These are phyloP conservation scores for Pilophorus perplexus DNA, from an alignment of 2,888 invertebrate genomes.

Conservation along the genomic window DNA sequence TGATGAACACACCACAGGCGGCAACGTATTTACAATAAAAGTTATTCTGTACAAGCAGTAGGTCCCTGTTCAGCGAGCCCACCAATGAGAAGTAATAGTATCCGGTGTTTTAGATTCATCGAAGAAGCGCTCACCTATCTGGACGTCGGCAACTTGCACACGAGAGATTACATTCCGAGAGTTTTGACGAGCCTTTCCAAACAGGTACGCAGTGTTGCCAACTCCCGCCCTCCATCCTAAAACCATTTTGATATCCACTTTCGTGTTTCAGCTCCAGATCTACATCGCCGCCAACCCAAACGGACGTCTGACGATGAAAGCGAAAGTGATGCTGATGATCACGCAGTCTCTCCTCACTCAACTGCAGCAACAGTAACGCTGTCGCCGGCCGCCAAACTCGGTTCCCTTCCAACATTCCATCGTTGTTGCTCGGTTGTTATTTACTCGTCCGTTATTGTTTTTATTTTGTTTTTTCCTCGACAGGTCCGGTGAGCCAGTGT, in stretches of 20 bases:
- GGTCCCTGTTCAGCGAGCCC: not conserved
- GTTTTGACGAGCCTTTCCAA: constrained; percentile 73
- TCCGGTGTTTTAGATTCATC: constrained; percentile 70
- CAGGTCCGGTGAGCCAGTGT: too few relatives aligned
- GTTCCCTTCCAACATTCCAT: too few relatives aligned
- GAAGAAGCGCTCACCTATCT: constrained; percentile 83
- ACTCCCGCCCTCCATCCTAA: not conserved
- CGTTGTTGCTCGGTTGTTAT: too few relatives aligned
- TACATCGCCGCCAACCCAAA: constrained; percentile 57
- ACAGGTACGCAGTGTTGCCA: constrained; percentile 57
- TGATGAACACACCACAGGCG: too few relatives aligned
- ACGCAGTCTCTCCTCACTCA: constrained; percentile 57
- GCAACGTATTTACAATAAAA: too few relatives aligned
- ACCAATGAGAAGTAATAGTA: not conserved
- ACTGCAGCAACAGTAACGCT: too few relatives aligned
- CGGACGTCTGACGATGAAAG: constrained; percentile 34
- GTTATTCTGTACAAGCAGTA: too few relatives aligned
- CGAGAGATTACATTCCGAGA: constrained; percentile 76
- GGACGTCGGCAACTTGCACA: constrained; percentile 71
- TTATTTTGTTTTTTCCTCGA: too few relatives aligned
- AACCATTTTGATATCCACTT: too few relatives aligned
- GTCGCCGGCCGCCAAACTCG: too few relatives aligned
- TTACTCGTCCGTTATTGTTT: too few relatives aligned
- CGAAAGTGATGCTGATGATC: constrained; percentile 67
- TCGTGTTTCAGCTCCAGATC: constrained; percentile 49